A percentile compares a stretch with the other conserved stretches of the same genome.
These are phyloP conservation scores for Amniataba percoides DNA, from an alignment of 2,797 vertebrate species.

Conservation along the genomic window DNA sequence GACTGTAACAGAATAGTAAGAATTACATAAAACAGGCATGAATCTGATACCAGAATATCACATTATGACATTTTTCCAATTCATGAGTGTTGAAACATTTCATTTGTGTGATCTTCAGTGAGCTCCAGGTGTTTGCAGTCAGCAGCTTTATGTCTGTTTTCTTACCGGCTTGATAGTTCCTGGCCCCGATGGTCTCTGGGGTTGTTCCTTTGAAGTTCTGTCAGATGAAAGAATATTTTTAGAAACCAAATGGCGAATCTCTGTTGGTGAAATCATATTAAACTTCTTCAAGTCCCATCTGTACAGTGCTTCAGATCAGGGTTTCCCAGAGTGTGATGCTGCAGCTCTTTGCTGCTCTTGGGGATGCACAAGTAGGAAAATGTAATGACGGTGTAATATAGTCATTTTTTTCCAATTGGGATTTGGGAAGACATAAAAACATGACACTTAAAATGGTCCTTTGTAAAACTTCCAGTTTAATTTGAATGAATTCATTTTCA, in stretches of 20 bases:
- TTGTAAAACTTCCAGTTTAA: too few species aligned
- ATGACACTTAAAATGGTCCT: too few species aligned
- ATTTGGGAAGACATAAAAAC: too few species aligned
- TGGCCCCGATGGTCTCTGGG: constrained; percentile 91
- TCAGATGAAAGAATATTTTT: constrained; percentile 45
- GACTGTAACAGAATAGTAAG: background rate
- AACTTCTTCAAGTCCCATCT: background rate
- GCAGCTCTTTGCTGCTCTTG: too few species aligned
- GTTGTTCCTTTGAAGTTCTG: constrained; percentile 92
- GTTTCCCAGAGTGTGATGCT: too few species aligned
- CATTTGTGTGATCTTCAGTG: too few species aligned
- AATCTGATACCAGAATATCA: background rate
- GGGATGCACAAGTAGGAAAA: too few species aligned
- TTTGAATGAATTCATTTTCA: too few species aligned
- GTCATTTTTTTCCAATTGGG: too few species aligned
- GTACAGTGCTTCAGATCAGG: background rate
- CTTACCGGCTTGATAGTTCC: constrained; percentile 96
- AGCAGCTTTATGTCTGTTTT: background rate
- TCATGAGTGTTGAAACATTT: background rate
- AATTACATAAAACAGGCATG: background rate
- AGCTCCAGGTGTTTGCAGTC: background rate
- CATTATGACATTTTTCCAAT: background rate
- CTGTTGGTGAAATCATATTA: background rate
- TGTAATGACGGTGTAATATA: too few species aligned
- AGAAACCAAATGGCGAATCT: constrained; percentile 16